Evolutionary conservation across 2,888 invertebrate species (phyloP).

Genomic region (Drosophila borealis): DNA sequence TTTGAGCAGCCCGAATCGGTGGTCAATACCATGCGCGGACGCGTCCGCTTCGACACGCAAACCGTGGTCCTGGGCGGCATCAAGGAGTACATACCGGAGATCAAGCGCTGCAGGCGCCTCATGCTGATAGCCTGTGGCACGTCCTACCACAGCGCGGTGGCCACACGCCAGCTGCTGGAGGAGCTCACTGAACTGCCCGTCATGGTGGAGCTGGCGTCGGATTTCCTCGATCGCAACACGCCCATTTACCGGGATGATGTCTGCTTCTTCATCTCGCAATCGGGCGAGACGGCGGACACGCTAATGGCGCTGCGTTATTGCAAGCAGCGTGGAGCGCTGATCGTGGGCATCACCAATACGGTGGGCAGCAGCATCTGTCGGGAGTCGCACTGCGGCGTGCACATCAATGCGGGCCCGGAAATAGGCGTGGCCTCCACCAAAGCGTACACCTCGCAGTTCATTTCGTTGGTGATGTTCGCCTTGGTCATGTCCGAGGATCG

Average conservation of each 20-base stretch:
- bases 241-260: slow-evolving; percentile 99
- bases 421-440: slow-evolving; percentile 99
- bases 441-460: slow-evolving; percentile 99
- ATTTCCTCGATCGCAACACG: slow-evolving; percentile 98
- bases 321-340: slow-evolving; percentile 97
- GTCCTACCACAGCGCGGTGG: slow-evolving; percentile 98
- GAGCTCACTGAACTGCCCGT: slow-evolving; percentile 99
- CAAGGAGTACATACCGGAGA: slow-evolving; percentile 99
- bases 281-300: slow-evolving; percentile 98
- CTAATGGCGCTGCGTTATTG: slow-evolving; percentile 97
- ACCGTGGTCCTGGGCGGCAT: slow-evolving; percentile 97
- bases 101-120: slow-evolving; percentile 96
- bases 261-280: slow-evolving; percentile 99
- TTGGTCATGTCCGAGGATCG: slow-evolving; percentile 99
- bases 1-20: slow-evolving; percentile 99
- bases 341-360: slow-evolving; percentile 99
- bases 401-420: slow-evolving; percentile 99
- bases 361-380: slow-evolving; percentile 99
- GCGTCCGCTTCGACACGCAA: slow-evolving; percentile 95
- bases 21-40: slow-evolving; percentile 99
- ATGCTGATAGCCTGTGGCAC: slow-evolving; percentile 99
- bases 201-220: slow-evolving; percentile 99
- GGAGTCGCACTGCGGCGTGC: slow-evolving; percentile 99
- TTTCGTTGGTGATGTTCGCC: slow-evolving; percentile 99
- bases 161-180: slow-evolving; percentile 96